These are phyloP conservation scores for Hofmannophila pseudospretella DNA, from an alignment of 2,888 invertebrate genomes.

Conservation along the genomic window DNA sequence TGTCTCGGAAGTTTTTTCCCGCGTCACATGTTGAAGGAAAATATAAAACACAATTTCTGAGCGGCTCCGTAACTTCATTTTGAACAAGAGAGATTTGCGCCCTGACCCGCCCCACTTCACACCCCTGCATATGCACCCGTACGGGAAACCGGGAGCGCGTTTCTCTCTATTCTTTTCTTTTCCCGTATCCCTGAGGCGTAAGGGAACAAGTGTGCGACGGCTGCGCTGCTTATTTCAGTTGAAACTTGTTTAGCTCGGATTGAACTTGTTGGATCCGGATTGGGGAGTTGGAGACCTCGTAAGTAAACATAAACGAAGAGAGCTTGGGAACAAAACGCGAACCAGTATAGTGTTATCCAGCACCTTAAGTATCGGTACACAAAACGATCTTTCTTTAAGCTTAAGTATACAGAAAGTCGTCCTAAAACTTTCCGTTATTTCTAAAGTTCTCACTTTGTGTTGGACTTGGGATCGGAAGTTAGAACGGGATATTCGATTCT, in stretches of 20 bases:
- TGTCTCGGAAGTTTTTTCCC: slow-evolving; percentile 51
- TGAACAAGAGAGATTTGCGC: slow-evolving; percentile 59
- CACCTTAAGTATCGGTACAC: slow-evolving; percentile 19
- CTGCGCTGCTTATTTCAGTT: slow-evolving; percentile 58
- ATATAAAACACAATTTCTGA: slow-evolving; percentile 65
- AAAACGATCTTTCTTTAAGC: slow-evolving; percentile 16
- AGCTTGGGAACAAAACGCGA: slow-evolving; percentile 27
- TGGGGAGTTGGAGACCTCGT: slow-evolving; percentile 47
- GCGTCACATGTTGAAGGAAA: slow-evolving; percentile 47
- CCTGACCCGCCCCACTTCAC: slow-evolving; percentile 22
- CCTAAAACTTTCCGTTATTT: slow-evolving; percentile 17
- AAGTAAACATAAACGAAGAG: slow-evolving; percentile 28
- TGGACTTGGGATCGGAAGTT: neutral
- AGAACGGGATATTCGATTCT: slow-evolving; percentile 3
- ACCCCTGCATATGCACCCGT: slow-evolving; percentile 56
- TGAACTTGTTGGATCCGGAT: slow-evolving; percentile 58
- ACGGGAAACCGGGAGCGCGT: slow-evolving; percentile 30
- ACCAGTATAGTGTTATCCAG: slow-evolving; percentile 33
- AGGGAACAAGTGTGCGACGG: slow-evolving; percentile 57
- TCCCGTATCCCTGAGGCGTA: slow-evolving; percentile 48
- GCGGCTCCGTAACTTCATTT: slow-evolving; percentile 66
- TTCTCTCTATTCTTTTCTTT: slow-evolving; percentile 43
- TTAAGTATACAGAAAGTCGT: slow-evolving; percentile 14
- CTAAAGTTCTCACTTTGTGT: slow-evolving; percentile 9
- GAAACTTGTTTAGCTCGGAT: slow-evolving; percentile 63